Conservation (phyloP, 1,140 invertebrate genomes). For the Pseudachorutes palmiensis region DNA sequence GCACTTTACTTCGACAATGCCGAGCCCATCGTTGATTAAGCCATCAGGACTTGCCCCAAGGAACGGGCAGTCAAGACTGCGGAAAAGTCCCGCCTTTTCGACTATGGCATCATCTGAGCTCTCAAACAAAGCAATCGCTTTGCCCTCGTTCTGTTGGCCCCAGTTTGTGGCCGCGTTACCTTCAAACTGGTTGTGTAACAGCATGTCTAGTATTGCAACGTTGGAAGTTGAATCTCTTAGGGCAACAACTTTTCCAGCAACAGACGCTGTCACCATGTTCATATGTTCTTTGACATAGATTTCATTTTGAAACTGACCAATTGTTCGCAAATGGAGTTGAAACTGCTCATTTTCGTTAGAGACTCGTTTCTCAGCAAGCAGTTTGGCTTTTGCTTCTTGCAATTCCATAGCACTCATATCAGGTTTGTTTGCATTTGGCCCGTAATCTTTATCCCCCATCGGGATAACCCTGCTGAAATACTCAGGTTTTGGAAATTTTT, state of each 20-base stretch:
- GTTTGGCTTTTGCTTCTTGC: no score
- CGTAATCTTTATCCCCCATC: no score
- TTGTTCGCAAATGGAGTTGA: neutral
- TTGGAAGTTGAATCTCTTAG: slow-evolving; percentile 12
- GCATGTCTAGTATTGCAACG: neutral
- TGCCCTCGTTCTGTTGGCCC: slow-evolving; percentile 3
- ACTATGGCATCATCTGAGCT: slow-evolving; percentile 28
- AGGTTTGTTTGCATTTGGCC: no score
- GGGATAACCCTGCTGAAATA: no score
- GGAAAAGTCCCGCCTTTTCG: slow-evolving; percentile 42
- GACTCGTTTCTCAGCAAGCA: no score
- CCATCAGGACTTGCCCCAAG: slow-evolving; percentile 45
- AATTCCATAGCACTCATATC: no score
- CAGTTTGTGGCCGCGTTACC: neutral
- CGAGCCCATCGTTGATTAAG: slow-evolving; percentile 40
- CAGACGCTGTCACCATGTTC: slow-evolving; percentile 7
- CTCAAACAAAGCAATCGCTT: slow-evolving; percentile 11
- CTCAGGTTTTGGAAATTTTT: no score
- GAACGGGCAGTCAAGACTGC: slow-evolving; percentile 39
- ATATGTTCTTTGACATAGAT: neutral
- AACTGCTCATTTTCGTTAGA: neutral
- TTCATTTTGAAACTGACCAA: neutral
- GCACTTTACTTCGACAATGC: slow-evolving; percentile 42
- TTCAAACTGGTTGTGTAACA: neutral
- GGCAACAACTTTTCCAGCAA: neutral